Evolutionary conservation across 2,888 invertebrate species (phyloP).

Genomic region (Branchellion lobata): DNA sequence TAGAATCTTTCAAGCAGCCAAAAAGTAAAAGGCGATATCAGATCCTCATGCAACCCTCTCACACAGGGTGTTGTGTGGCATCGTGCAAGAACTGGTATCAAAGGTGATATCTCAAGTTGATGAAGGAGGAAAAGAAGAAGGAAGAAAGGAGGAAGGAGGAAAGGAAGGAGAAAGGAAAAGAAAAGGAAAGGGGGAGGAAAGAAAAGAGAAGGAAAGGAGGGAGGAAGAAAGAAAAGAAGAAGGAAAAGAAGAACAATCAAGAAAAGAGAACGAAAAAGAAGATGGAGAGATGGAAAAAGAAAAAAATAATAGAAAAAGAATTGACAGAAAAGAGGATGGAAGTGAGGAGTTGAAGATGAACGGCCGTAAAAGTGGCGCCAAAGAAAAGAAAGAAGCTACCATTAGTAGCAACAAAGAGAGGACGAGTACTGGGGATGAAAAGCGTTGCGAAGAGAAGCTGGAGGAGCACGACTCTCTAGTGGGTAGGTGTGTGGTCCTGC

Average conservation of each 20-base stretch:
- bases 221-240: not conserved
- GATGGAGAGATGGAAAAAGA: too few relatives aligned
- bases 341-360: not conserved
- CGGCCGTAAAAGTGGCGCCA: not conserved
- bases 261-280: not conserved
- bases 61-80: conserved; percentile 72
- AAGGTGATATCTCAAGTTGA: conserved; percentile 61
- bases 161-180: not conserved
- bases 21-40: too few relatives aligned
- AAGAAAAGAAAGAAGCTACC: not conserved
- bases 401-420: too few relatives aligned
- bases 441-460: not conserved
- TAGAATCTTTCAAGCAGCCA: too few relatives aligned
- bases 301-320: too few relatives aligned
- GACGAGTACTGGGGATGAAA: not conserved
- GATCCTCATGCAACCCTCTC: too few relatives aligned
- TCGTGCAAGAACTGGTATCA: conserved; percentile 74
- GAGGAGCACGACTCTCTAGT: conserved; percentile 48
- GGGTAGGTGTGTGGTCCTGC: conserved; percentile 70
- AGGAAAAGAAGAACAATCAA: too few relatives aligned
- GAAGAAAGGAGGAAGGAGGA: not conserved
- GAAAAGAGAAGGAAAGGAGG: too few relatives aligned
- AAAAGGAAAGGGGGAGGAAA: not conserved
- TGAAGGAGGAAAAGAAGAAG: not conserved
- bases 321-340: not conserved